Evolutionary conservation across 2,113 vertebrate genomes (phyloP), one percentile per base, ranked within the genome.

Genomic region (Eurystomus gularis): DNA sequence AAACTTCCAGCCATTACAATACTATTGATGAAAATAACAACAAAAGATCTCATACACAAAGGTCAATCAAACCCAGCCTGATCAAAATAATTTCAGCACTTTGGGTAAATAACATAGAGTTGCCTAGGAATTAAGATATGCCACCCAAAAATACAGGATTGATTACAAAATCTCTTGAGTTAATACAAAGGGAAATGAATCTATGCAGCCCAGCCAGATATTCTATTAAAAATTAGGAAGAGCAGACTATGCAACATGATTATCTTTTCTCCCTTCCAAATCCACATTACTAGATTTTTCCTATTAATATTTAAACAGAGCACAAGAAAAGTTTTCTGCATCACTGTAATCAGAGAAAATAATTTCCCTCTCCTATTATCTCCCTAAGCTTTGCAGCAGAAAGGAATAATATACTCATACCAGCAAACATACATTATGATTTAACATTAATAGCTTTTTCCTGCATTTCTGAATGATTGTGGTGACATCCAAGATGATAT

Each of bases 271-370:
- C 37, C 1, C 1, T 92, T 82, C n/a, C 61, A 93, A 88, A 97
- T 85, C 29, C 46, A 86, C 55, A 48, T 80, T 62, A 86, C 62
- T 64, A 80, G 29, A 29, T 79, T 86, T 62, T 86, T 57, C 62
- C 58, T 54, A 95, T 94, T 94, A 97, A 90, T 96, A 95, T 94
- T 96, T 88, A 95, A 78, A 90, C 12, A 81, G 69, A 76, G 83
- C 10, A 61, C 35, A 86, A 44, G 35, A 57, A 87, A 95, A 90
- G 55, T 86, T 77, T 96, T 90, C 79, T 94, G 65, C 72, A 94
- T 90, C 70, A 85, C 37, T 8, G 4, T 93, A 90, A 97, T 91
- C 93, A 97, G 61, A 92, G 79, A 84, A 97, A 97, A 94, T 70
- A 86, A 76, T 88, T 91, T 71, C 29, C 12, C 54, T 39, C 51